Conservation (phyloP, 1,140 invertebrate species). For the Lethrus apterus region DNA sequence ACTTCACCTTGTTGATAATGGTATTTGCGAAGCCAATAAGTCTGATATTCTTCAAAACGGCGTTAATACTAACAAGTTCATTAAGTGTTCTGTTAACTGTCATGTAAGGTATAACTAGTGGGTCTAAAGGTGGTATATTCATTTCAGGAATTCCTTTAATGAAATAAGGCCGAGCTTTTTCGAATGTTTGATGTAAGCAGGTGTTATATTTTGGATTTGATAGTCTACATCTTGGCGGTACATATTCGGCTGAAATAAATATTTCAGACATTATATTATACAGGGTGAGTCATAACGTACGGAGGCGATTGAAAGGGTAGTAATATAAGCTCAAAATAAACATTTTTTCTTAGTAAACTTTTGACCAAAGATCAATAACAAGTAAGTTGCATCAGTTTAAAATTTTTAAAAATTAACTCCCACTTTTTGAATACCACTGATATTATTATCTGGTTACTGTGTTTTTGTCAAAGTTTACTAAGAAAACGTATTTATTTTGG, state of each 20-base stretch:
- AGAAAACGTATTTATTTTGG: too few species aligned
- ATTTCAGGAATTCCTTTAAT: slow-evolving; percentile 55
- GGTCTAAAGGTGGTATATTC: slow-evolving; percentile 57
- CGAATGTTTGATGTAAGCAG: slow-evolving; percentile 51
- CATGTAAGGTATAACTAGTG: slow-evolving; percentile 53
- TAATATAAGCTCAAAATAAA: too few species aligned
- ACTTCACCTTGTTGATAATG: slow-evolving; percentile 57
- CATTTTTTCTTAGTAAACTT: too few species aligned
- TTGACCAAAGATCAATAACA: too few species aligned
- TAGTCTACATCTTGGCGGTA: slow-evolving; percentile 49
- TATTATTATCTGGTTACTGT: too few species aligned
- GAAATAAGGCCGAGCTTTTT: slow-evolving; percentile 50
- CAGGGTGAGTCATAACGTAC: too few species aligned
- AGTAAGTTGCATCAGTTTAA: too few species aligned
- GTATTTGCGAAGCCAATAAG: slow-evolving; percentile 54
- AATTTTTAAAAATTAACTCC: too few species aligned
- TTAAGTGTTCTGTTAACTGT: slow-evolving; percentile 55
- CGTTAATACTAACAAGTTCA: slow-evolving; percentile 56
- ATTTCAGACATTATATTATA: too few species aligned
- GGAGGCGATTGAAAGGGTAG: too few species aligned
- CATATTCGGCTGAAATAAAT: slow-evolving; percentile 49
- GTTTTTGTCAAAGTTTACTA: too few species aligned
- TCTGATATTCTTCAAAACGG: slow-evolving; percentile 56
- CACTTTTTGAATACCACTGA: too few species aligned
- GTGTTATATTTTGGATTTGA: slow-evolving; percentile 52